Evolutionary conservation across 2,888 invertebrate genomes (phyloP), one percentile per base, ranked within the genome.

Genomic region (Campoplex capitator): DNA sequence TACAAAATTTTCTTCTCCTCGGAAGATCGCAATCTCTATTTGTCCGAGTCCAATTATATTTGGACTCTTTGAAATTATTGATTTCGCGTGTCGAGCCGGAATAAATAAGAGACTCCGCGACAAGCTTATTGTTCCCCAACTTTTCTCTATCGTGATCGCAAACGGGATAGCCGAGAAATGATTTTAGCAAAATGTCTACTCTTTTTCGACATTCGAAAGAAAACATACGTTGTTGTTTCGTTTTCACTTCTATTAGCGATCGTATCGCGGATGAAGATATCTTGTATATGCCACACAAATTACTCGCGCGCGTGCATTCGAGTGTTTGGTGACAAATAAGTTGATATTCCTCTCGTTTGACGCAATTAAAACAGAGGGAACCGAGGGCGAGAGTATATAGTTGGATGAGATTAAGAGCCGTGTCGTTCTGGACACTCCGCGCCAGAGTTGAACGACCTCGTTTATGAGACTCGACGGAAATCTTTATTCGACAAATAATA

Each of bases 401-500:
- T 54, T 58, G 74, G 65, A 87, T 76, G 87, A 76, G 84, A 82
- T 87, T 87, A 84, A 84, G 32, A 79, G 84, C 75, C 48, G 75
- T 75, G 56, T 76, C 56, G 75, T 70, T 68, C 67, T 56, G 58
- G 38, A 74, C 54, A 76, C 71, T 45, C 67, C 51, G 23, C 38
- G 6, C 58, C 56, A 54, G 79, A 84, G 87, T 87, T 87, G 78
- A 87, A 87, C 56, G 84, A 87, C 87, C 78, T 67, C 87, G 84
- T 83, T 82, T 78, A 84, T 82, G 84, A 82, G 76, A 75, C 70
- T 81, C 78, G 73, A 67, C 82, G 56, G 79, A 79, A 84, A 87
- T 65, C 78, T 82, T 78, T 87, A 62, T 56, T 32, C 54, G 18
- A 28, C 23, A 45, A 28, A 48, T 8, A 28, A 28, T 45, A 70